Evolutionary conservation across 2,888 invertebrate genomes (phyloP).

Genomic region (Agrilus biguttatus): DNA sequence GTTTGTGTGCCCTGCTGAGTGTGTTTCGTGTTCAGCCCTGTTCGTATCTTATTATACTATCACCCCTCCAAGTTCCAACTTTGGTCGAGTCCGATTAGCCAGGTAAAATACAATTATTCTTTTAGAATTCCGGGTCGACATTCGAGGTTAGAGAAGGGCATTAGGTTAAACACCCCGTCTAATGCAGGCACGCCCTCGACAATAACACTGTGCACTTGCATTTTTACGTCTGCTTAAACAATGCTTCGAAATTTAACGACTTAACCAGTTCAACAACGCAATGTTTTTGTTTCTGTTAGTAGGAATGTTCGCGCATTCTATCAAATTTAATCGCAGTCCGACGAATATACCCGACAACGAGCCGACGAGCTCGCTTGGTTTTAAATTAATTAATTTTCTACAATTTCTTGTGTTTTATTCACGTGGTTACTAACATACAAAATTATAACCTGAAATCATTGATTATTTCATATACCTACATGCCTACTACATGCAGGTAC

Average conservation of each 20-base stretch:
- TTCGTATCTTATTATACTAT: conserved; percentile 18
- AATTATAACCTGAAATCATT: no score
- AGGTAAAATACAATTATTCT: conserved; percentile 14
- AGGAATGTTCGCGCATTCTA: conserved; percentile 9
- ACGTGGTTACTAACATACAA: no score
- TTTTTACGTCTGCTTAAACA: no score
- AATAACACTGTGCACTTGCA: no score
- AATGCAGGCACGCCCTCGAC: conserved; percentile 22
- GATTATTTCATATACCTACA: no score
- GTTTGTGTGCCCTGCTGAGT: conserved; percentile 31
- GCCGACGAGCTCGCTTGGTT: conserved; percentile 3
- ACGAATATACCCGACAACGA: conserved; percentile 5
- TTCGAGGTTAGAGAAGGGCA: conserved; percentile 28
- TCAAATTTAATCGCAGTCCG: conserved; percentile 5
- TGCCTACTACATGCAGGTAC: no score
- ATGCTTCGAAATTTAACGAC: no score
- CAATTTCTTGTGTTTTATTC: no score
- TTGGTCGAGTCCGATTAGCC: conserved; percentile 12
- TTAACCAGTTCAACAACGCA: neutral
- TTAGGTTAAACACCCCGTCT: conserved; percentile 25
- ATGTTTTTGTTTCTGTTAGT: conserved; percentile 13
- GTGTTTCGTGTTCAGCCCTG: conserved; percentile 24
- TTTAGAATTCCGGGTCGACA: conserved; percentile 14
- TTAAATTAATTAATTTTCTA: no score
- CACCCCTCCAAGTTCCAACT: conserved; percentile 15